Evolutionary conservation across 37 sponge, comb jelly and placozoan genomes (phyloP).

Genomic region (Theonella swinhoei): DNA sequence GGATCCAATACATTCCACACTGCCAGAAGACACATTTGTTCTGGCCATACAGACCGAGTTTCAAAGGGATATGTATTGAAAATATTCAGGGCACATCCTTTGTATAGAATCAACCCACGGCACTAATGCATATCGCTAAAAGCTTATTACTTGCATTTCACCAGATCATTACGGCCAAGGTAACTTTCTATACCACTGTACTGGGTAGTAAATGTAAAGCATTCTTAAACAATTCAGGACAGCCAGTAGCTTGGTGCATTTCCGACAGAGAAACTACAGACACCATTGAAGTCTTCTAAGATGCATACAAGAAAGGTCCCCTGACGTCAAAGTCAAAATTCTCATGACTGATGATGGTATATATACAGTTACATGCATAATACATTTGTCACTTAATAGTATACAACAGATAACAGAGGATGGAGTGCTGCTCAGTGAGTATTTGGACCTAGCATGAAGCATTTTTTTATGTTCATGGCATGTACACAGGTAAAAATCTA

Average conservation of each 20-base stretch:
- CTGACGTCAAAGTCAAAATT: not conserved
- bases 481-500: slow-evolving; percentile 11
- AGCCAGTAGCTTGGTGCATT: slow-evolving; percentile 51
- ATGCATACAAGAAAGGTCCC: slow-evolving; percentile 7
- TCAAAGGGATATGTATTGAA: slow-evolving; percentile 4
- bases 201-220: not conserved
- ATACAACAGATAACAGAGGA: slow-evolving; percentile 36
- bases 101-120: slow-evolving; percentile 37
- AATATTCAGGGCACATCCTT: not conserved
- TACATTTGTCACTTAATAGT: not conserved
- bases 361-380: not conserved
- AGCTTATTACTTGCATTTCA: slow-evolving; percentile 16
- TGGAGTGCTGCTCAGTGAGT: slow-evolving; percentile 17
- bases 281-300: slow-evolving; percentile 5
- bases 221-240: slow-evolving; percentile 8
- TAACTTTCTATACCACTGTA: not conserved
- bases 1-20: not conserved
- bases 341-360: slow-evolving; percentile 61
- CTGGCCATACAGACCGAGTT: slow-evolving; percentile 31
- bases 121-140: slow-evolving; percentile 27
- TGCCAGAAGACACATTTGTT: not conserved
- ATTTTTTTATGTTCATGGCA: slow-evolving; percentile 43
- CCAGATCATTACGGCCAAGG: slow-evolving; percentile 29
- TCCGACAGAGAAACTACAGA: not conserved
- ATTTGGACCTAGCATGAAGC: slow-evolving; percentile 20